Evolutionary conservation across 2,888 invertebrate species (phyloP), one percentile per base, ranked within the genome.

Genomic region (Dicycla oo): DNA sequence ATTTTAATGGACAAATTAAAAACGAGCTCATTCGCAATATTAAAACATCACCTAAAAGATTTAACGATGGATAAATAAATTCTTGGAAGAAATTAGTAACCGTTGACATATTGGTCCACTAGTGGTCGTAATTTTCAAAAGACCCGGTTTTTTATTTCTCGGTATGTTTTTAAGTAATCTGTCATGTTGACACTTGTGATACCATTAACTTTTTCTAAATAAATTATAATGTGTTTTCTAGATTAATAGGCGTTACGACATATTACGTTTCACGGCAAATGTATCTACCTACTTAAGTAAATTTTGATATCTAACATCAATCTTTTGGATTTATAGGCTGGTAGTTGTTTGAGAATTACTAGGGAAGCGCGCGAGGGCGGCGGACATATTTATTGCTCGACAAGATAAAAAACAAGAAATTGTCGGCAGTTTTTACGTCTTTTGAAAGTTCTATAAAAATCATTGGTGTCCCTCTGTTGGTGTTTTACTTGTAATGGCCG

Each of bases 241-340:
- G 93, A 94, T 95, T 94, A 94, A 95, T 94, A 91, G 91, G 83
- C 88, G 83, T 91, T 92, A 91, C 88, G 89, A 92, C 90, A 93
- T 92, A 94, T 94, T 91, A 94, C 89, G 91, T 93, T 93, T 92
- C 92, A 94, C 88, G 89, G 90, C 86, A 88, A 91, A 92, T 88
- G 92, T 68, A 30, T 49, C 30, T 93, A 92, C 90, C 92, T 93
- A 73, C 56, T 73, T 73, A 93, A 93, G 92, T 92, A 92, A 92
- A 94, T 93, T 93, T 91, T 90, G 86, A 92, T 91, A 93, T 93
- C 91, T 91, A 91, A 92, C 94, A 94, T 95, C 94, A 93, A 95
- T 95, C 95, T 94, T 90, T 85, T 87, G 88, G 89, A 95, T 95
- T 95, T 95, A 95, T 95, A 91, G 90, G 88, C 86, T 91, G 86